Conservation (phyloP, 2,888 invertebrate species). For the Oscheius onirici region DNA sequence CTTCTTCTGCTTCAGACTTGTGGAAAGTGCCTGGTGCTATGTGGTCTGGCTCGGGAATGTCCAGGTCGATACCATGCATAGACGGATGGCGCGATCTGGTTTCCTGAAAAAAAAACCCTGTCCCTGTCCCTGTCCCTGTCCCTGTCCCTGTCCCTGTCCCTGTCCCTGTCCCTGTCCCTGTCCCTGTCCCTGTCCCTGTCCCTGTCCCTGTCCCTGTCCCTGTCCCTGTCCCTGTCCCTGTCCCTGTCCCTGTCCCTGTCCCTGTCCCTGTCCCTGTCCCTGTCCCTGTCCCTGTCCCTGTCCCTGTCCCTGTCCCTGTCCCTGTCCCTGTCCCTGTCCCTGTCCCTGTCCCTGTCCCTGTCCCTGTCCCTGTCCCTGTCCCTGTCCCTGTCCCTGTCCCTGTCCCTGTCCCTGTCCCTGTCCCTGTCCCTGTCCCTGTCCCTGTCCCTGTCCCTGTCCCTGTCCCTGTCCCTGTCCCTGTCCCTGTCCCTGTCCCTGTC, state of each 20-base stretch:
- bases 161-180: neutral
- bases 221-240: neutral
- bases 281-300: neutral
- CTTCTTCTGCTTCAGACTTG: neutral
- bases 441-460: neutral
- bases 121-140: neutral
- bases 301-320: neutral
- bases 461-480: neutral
- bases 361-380: neutral
- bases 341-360: neutral
- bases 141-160: neutral
- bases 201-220: neutral
- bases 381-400: neutral
- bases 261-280: neutral
- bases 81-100: slow-evolving; percentile 8
- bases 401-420: neutral
- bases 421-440: neutral
- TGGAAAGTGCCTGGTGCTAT: slow-evolving; percentile 18
- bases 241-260: neutral
- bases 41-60: slow-evolving; percentile 22
- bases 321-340: neutral
- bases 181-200: neutral
- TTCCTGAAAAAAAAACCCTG: neutral
- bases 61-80: slow-evolving; percentile 7
- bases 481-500: neutral